Evolutionary conservation across 2,888 invertebrate genomes (phyloP), one percentile per base, ranked within the genome.

Genomic region (Bedellia somnulentella): DNA sequence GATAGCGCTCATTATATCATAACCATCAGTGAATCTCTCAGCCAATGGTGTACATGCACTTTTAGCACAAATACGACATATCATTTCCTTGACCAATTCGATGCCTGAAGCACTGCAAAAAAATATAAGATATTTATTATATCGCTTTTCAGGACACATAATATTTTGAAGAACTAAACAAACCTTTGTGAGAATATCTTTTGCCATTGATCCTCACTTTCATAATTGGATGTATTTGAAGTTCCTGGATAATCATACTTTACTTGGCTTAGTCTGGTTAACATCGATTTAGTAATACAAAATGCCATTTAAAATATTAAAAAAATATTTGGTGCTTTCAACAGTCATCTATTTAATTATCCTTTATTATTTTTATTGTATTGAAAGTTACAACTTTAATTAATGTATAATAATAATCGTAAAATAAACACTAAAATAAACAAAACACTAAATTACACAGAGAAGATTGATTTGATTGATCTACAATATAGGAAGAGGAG

Each of bases 1-100:
- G 32, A 75, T 54, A 23, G 62, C 62, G 42, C 56, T 59, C 50
- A 62, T 57, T 17, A 73, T 60, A 36, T 60, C 61, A 47, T 45
- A 55, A 8, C 29, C 31, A 16, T 56, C 61, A 43, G 64, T 49
- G n/a, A 70, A 39, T 42, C 54, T 60, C 30, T 64, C 62, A 40
- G 45, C 55, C 8, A 75, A 40, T 14, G 67, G 62, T 29, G 58
- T 68, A 35, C 52, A 60, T 1, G 59, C 73, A 45, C 48, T 56
- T 35, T 49, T 55, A 11, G 58, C 70, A 51, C 75, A 75, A 2
- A 68, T 60, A 42, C 75, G 51, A 34, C 75, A 75, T 37, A 75
- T 57, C 52, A 58, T 55, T 22, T 63, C 63, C 34, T 57, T 62
- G 4, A 58, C 49, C 35, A 73, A 43, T 13, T 47, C 42, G 8